Conservation (phyloP, 92 coral and sea anemone genomes). For the Virgularia gustaviana region DNA sequence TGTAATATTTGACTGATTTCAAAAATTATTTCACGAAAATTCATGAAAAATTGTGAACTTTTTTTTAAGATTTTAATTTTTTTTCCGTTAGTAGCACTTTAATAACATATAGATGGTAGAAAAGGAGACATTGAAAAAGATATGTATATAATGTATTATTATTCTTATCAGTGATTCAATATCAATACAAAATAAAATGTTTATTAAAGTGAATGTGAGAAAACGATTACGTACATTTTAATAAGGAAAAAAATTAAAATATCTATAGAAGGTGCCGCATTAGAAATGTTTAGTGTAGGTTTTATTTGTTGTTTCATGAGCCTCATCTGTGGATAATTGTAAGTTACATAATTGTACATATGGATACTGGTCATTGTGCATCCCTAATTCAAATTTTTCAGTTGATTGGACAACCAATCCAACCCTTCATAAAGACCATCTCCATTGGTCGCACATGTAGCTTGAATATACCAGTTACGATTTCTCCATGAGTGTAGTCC, state of each 20-base stretch:
- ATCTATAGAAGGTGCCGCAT: background rate
- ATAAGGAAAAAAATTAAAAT: background rate
- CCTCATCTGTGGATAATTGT: background rate
- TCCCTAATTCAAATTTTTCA: slow-evolving; percentile 10
- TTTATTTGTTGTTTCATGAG: no score
- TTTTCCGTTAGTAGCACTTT: no score
- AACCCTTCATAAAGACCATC: slow-evolving; percentile 49
- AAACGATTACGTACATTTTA: background rate
- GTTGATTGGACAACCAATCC: slow-evolving; percentile 29
- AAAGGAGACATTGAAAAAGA: no score
- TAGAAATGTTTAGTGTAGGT: no score
- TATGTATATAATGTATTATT: no score
- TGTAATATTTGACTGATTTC: no score
- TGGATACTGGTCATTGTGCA: background rate
- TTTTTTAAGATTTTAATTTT: no score
- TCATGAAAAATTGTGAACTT: no score
- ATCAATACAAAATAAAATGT: background rate
- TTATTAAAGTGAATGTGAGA: background rate
- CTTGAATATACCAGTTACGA: slow-evolving; percentile 28
- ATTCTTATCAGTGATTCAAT: no score
- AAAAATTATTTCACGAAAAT: no score
- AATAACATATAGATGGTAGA: no score
- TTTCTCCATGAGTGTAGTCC: slow-evolving; percentile 1
- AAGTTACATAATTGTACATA: background rate
- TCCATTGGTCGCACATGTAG: slow-evolving; percentile 35